phyloP scores from a whole-genome alignment of 1,140 invertebrate species.

The Fopius arisanus region DNA sequence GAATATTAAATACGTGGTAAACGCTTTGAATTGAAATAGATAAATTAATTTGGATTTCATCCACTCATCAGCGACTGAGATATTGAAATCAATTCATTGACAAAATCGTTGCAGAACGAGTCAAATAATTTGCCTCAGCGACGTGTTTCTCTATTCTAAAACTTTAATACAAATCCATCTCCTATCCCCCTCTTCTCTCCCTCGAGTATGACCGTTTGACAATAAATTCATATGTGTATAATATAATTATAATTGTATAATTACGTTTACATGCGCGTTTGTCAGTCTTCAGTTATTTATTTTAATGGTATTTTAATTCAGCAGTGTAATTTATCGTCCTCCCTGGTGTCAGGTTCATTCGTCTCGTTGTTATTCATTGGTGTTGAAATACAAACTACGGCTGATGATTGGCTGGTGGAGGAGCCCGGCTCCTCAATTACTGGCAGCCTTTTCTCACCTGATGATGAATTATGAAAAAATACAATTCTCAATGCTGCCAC shows the following conservation, averaged over 20 bases:
- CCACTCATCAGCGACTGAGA: too few relatives aligned
- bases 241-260: conserved; percentile 7
- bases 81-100: too few relatives aligned
- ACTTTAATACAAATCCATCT: not conserved
- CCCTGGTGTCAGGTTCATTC: conserved; percentile 41
- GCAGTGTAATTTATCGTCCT: conserved; percentile 39
- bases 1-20: too few relatives aligned
- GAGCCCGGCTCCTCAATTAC: conserved; percentile 53
- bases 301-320: conserved; percentile 25
- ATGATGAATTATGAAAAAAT: conserved; percentile 53
- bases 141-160: too few relatives aligned
- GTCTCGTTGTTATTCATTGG: conserved; percentile 21
- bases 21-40: too few relatives aligned
- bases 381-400: conserved; percentile 18
- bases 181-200: not conserved
- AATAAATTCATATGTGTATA: not conserved
- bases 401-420: conserved; percentile 34
- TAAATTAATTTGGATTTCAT: too few relatives aligned
- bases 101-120: too few relatives aligned
- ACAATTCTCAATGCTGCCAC: conserved; percentile 53
- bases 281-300: conserved; percentile 26
- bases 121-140: too few relatives aligned
- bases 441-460: conserved; percentile 54
- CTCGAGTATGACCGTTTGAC: not conserved
- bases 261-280: conserved; percentile 16